Conservation (phyloP, 2,888 invertebrate genomes). For the Carpatolechia fugitivella region DNA sequence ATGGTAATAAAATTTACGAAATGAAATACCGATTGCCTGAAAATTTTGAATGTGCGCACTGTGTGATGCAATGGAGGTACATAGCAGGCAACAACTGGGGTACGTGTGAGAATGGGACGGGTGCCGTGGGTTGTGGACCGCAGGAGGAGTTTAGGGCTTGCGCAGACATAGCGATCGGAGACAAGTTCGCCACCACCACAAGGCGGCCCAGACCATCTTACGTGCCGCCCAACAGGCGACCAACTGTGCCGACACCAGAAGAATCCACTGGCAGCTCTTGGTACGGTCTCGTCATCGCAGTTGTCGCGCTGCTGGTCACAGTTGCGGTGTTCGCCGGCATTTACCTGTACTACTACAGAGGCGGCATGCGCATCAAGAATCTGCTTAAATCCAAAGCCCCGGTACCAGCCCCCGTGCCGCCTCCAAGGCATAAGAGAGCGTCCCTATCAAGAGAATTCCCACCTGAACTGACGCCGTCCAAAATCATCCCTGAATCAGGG, state of each 20-base stretch:
- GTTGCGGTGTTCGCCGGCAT: constrained; percentile 82
- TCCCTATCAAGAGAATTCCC: constrained; percentile 63
- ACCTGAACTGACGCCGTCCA: constrained; percentile 58
- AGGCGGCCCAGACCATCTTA: constrained; percentile 67
- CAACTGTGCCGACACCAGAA: constrained; percentile 64
- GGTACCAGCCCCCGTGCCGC: constrained; percentile 60
- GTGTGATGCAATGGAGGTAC: constrained; percentile 94
- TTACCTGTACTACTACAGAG: constrained; percentile 88
- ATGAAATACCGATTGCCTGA: constrained; percentile 82
- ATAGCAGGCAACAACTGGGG: constrained; percentile 94
- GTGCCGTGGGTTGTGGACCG: constrained; percentile 91
- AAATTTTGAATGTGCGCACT: constrained; percentile 86
- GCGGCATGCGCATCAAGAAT: constrained; percentile 83
- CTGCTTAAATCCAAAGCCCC: constrained; percentile 75
- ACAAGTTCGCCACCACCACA: constrained; percentile 66
- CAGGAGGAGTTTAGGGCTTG: constrained; percentile 94
- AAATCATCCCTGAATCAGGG: constrained; percentile 63
- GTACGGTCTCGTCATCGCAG: constrained; percentile 80
- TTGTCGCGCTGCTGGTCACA: constrained; percentile 83
- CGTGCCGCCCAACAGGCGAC: constrained; percentile 62
- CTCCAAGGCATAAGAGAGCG: constrained; percentile 63
- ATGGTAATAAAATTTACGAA: constrained; percentile 89
- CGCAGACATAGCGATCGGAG: constrained; percentile 87
- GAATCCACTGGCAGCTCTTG: constrained; percentile 69
- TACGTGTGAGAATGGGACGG: constrained; percentile 84